Conservation (phyloP, 2,888 invertebrate genomes). For the Plutella xylostella region DNA sequence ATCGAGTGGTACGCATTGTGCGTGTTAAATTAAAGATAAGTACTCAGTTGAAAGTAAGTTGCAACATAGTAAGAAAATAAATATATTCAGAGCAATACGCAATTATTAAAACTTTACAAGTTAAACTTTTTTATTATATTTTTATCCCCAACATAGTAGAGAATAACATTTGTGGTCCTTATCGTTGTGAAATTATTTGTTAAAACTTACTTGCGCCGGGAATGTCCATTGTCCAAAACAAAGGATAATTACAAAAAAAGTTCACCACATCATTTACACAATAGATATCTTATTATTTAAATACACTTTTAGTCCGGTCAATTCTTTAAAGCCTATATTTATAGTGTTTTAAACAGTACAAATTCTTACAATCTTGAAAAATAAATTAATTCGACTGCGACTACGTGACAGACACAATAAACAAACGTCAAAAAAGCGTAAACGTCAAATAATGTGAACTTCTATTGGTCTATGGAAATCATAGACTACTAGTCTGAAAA, state of each 20-base stretch:
- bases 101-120: neutral
- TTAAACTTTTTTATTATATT: neutral
- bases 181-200: slow-evolving; percentile 9
- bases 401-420: slow-evolving; percentile 5
- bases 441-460: neutral
- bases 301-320: too few species aligned
- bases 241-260: slow-evolving; percentile 16
- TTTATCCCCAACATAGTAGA: too few species aligned
- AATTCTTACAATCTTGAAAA: neutral
- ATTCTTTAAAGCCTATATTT: too few species aligned
- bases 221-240: slow-evolving; percentile 41
- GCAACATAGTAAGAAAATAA: too few species aligned
- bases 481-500: too few species aligned
- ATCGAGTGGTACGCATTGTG: too few species aligned
- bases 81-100: neutral
- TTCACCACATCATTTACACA: too few species aligned
- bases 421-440: slow-evolving; percentile 1
- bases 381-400: slow-evolving; percentile 1
- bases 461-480: too few species aligned
- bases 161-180: too few species aligned
- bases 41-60: too few species aligned
- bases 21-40: too few species aligned
- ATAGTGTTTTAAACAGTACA: neutral
- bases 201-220: slow-evolving; percentile 33
- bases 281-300: too few species aligned